Evolutionary conservation across 2,113 vertebrate species (phyloP), one percentile per base, ranked within the genome.

Genomic region (Ciconia boyciana): DNA sequence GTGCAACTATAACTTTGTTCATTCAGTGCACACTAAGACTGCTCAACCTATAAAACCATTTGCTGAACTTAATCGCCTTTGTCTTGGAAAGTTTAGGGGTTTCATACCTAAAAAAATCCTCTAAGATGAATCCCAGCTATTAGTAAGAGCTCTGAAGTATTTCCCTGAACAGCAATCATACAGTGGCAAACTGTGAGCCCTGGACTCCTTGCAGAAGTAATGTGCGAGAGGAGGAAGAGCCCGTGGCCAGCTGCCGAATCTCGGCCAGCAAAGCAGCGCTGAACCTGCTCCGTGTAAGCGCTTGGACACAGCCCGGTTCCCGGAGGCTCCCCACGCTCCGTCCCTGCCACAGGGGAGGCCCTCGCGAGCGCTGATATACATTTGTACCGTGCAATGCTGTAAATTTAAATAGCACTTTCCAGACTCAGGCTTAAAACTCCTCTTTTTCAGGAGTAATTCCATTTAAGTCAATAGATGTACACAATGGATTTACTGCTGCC

Each of bases 401-500:
- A 36, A 57, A 54, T 89, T 26, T 41, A 75, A 89, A 57, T 41
- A n/a, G 94, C 51, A 1, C 70, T 94, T 91, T 22, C 62, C 85
- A 78, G 41, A 46, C 13, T 15, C 1, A 1, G 65, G 48, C 86
- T 90, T 14, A 26, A 51, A 92, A 74, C 71, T 93, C 90, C 55
- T 71, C 49, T 87, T 94, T 96, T 92, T 84, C 75, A 80, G 87
- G 89, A 95, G 86, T 95, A 88, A 82, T 94, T 96, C 91, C 77
- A 83, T 94, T 85, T 96, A 97, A 97, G 89, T 97, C 91, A 95
- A 80, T 95, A 89, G 93, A 91, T 97, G 97, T 97, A 97, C 97
- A 97, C 97, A 97, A 95, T 95, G 93, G 94, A 94, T 95, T 96
- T 97, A 79, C 87, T 28, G 87, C 93, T 96, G 94, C 95, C 96